Conservation (phyloP, 2,888 invertebrate genomes). For the Drosophila eohydei region DNA sequence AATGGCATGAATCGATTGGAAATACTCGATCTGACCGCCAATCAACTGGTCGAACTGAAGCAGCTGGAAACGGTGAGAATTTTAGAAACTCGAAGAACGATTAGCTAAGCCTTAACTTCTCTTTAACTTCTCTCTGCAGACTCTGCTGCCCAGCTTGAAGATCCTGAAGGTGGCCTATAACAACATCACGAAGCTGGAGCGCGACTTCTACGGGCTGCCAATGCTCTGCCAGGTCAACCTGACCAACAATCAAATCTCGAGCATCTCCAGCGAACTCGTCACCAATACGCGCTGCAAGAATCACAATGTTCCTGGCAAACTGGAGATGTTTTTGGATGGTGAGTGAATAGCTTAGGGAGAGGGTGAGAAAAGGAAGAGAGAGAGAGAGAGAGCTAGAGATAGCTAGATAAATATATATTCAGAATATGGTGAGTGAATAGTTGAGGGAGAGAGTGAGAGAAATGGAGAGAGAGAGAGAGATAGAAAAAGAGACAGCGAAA, state of each 20-base stretch:
- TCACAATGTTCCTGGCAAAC: constrained; percentile 89
- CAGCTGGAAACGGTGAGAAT: constrained; percentile 91
- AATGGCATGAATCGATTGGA: constrained; percentile 91
- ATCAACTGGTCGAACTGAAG: constrained; percentile 90
- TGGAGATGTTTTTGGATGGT: constrained; percentile 93
- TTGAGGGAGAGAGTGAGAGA: too few species aligned
- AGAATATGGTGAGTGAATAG: too few species aligned
- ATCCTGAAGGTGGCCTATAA: constrained; percentile 92
- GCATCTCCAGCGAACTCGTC: constrained; percentile 90
- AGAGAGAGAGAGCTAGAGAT: neutral
- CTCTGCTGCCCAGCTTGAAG: constrained; percentile 91
- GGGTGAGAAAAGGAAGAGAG: neutral
- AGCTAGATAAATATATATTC: too few species aligned
- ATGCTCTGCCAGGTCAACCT: constrained; percentile 92
- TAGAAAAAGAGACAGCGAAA: too few species aligned
- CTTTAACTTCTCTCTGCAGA: constrained; percentile 85
- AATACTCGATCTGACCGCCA: constrained; percentile 91
- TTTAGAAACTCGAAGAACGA: neutral
- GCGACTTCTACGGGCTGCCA: constrained; percentile 93
- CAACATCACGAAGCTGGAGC: constrained; percentile 90
- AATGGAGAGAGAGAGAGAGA: too few species aligned
- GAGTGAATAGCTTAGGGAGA: constrained; percentile 67
- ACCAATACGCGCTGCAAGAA: constrained; percentile 92
- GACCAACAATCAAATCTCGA: constrained; percentile 90
- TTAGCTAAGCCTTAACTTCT: neutral